phyloP scores from a whole-genome alignment of 2,888 invertebrate genomes.

The Drosophila basisetae region DNA sequence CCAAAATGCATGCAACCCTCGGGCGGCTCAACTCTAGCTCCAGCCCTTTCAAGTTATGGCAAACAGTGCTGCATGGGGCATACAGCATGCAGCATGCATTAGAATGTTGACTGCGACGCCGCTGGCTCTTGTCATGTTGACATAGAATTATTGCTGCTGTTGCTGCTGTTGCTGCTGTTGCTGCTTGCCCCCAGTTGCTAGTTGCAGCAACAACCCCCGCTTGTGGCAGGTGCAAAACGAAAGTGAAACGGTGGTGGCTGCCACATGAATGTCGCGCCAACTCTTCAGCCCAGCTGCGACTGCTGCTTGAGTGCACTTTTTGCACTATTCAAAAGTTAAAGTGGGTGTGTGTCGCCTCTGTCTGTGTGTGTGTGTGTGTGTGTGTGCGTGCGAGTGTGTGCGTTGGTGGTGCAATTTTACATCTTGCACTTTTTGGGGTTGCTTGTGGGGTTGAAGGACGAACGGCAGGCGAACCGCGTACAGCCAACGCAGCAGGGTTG shows the following conservation, averaged over 20 bases:
- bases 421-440: slow-evolving; percentile 53
- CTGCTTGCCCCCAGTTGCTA: slow-evolving; percentile 42
- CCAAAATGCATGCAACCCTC: slow-evolving; percentile 15
- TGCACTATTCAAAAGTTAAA: slow-evolving; percentile 76
- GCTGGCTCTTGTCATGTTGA: slow-evolving; percentile 67
- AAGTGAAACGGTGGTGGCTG: slow-evolving; percentile 77
- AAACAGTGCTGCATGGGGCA: slow-evolving; percentile 14
- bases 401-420: slow-evolving; percentile 50
- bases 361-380: slow-evolving; percentile 14
- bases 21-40: slow-evolving; percentile 8
- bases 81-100: slow-evolving; percentile 45
- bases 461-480: slow-evolving; percentile 48
- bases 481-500: slow-evolving; percentile 34
- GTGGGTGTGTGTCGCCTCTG: slow-evolving; percentile 26
- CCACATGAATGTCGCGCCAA: slow-evolving; percentile 28
- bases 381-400: slow-evolving; percentile 1
- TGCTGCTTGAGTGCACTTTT: slow-evolving; percentile 78
- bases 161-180: slow-evolving; percentile 16
- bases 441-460: slow-evolving; percentile 63
- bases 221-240: slow-evolving; percentile 67
- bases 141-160: slow-evolving; percentile 69
- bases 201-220: slow-evolving; percentile 47
- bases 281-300: slow-evolving; percentile 13
- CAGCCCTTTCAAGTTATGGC: slow-evolving; percentile 50
- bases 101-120: slow-evolving; percentile 44